Evolutionary conservation across 2,797 vertebrate genomes (phyloP), one percentile per base, ranked within the genome.

Genomic region (Tenualosa thibaudeaui): DNA sequence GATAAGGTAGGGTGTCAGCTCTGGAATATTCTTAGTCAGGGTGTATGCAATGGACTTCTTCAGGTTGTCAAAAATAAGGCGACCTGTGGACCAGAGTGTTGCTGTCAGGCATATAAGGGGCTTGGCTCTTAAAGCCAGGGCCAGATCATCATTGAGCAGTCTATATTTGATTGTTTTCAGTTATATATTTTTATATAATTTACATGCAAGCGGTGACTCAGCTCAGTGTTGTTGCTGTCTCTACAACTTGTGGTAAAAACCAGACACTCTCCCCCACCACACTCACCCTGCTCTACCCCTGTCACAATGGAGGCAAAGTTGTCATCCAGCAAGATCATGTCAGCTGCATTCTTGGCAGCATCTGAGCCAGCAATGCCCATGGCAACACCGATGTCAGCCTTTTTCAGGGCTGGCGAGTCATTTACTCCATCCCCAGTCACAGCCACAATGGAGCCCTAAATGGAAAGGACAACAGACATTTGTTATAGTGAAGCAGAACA

Each of bases 11-110:
- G 97, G 97, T 0, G 97, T 95, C 89, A 98, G 90, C 85, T 98
- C 97, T 0, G 97, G 97, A 84, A 98, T 98, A 92, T 97, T 98
- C 93, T 97, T 97, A 89, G 97, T 97, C 87, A 97, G 81, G 0
- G 96, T 97, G 93, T 97, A 97, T 22, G 97, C 97, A 0, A 98
- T 97, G 37, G 97, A 98, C 86, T 97, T 98, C 92, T 98, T 97
- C 88, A 98, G 92, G 87, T 97, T 98, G 89, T 98, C 97, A 10
- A 98, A 97, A 86, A 98, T 98, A 60, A 97, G 92, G 19, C 97
- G 96, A 0, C 97, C 97, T 97, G 65, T 56, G 1, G 1, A 17
- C 7, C 3, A 82, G n/a, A 84, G 17, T 1, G 22, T 50, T 22
- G 6, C 54, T 58, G 56, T 58, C 15, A 15, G 10, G 22, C 4